Conservation (phyloP, 2,888 invertebrate genomes). For the Halocaridina rubra region DNA sequence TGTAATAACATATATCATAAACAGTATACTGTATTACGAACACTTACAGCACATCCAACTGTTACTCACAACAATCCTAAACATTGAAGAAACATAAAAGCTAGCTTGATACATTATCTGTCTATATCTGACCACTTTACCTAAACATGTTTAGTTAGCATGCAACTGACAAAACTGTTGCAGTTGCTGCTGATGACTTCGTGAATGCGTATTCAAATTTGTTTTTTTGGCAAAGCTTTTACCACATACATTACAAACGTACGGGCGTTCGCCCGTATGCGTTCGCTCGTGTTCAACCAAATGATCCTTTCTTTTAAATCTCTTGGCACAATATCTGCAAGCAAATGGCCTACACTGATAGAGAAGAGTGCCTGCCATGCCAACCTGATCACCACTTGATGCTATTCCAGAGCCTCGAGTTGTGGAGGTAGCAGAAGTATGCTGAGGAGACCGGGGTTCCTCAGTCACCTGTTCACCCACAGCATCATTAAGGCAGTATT, state of each 20-base stretch:
- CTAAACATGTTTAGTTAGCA: conserved; percentile 16
- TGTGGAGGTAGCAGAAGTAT: background rate
- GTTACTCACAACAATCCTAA: too few species aligned
- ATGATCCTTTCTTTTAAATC: conserved; percentile 58
- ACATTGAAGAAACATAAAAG: too few species aligned
- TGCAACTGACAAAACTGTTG: conserved; percentile 39
- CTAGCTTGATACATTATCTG: too few species aligned
- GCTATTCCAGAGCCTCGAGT: conserved; percentile 9
- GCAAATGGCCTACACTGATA: conserved; percentile 54
- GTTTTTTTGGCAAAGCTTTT: conserved; percentile 59
- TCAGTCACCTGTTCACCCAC: conserved; percentile 45
- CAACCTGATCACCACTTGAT: conserved; percentile 20
- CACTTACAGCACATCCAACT: too few species aligned
- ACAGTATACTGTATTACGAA: too few species aligned
- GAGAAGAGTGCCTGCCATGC: conserved; percentile 30
- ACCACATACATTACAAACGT: conserved; percentile 48
- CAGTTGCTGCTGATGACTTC: conserved; percentile 46
- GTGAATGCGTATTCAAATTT: conserved; percentile 51
- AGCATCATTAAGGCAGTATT: conserved; percentile 54
- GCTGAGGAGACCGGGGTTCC: conserved; percentile 36
- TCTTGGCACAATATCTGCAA: conserved; percentile 51
- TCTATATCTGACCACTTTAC: too few species aligned
- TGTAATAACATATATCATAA: too few species aligned
- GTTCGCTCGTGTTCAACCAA: conserved; percentile 57
- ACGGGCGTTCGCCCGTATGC: conserved; percentile 55